Base-by-base conservation (phyloP, 2,888 invertebrate genomes). In the Meganola albula region DNA sequence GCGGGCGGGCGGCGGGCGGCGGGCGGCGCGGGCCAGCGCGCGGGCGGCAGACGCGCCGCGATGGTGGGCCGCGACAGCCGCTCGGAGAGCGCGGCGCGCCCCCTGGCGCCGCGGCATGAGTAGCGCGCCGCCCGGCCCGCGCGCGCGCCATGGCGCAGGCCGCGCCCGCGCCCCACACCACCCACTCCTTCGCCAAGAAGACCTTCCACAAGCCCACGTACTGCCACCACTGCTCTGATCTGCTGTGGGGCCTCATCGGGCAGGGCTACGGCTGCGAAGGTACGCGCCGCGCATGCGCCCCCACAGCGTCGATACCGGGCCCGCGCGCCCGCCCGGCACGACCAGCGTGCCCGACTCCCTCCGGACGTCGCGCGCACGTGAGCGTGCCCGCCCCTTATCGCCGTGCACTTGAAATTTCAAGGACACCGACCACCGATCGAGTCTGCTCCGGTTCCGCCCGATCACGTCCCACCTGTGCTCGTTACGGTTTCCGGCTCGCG, bases 231-330 rank as follows among this genome's bases (percentile, higher is more conserved):
- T 99, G 99, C 91, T 97, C 98, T 85, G 99, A 99, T 88, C 94
- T 98, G 92, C 93, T 99, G 76, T 99, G 99, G 99, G 98, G 99
- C 84, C 93, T 99, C 88, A 97, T 99, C 85, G 97, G 98, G 87
- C 98, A 98, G 90, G 99, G 99, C 88, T 98, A 95, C 90, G 96
- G 97, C 84, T 99, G 99, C 91, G 99, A 99, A 95, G 98, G 99
- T 99, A 88, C 88, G 88, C 74, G 62, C 50, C 79, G 76, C 78
- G 79, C 79, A 77, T 80, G 80, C 84, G 79, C 75, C 69, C 61
- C 68, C 64, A 55, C 72, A 66, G 64, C 75, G 74, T 76, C 82
- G 76, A 80, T 77, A 78, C 69, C 73, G 63, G 62, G 66, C 58
- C 63, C 69, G 65, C 70, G 69, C 69, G 55, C 44, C 53, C 51